These are phyloP conservation scores for Rotaria magnacalcarata DNA, from an alignment of 2,888 invertebrate species.

Conservation along the genomic window DNA sequence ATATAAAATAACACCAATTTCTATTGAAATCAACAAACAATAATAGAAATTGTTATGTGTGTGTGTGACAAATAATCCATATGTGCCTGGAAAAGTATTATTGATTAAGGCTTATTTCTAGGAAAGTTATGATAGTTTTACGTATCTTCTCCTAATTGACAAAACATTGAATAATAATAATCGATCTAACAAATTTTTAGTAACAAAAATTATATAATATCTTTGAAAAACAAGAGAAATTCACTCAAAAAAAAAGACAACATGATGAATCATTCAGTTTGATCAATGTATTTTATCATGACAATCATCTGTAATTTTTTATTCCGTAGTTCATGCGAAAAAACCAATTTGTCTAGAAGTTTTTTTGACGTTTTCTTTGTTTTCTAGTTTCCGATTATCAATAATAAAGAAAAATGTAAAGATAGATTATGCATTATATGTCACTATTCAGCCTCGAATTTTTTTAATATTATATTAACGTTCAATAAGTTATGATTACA, in stretches of 20 bases:
- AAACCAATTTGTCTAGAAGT: background rate
- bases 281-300: background rate
- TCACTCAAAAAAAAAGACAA: background rate
- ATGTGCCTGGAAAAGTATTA: too few species aligned
- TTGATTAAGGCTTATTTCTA: too few species aligned
- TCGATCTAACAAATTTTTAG: background rate
- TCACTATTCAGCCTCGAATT: background rate
- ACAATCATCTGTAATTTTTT: background rate
- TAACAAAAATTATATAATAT: background rate
- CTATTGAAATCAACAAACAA: too few species aligned
- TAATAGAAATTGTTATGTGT: too few species aligned
- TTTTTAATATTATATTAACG: background rate
- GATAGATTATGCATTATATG: background rate
- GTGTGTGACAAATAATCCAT: too few species aligned
- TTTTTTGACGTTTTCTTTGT: background rate
- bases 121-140: too few species aligned
- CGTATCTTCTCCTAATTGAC: background rate
- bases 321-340: background rate
- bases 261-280: background rate
- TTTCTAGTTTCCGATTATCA: background rate
- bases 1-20: too few species aligned
- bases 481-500: background rate
- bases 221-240: too few species aligned
- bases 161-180: background rate
- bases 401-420: background rate